Evolutionary conservation across 2,797 vertebrate species (phyloP).

Genomic region (Halcyon smyrnensis): DNA sequence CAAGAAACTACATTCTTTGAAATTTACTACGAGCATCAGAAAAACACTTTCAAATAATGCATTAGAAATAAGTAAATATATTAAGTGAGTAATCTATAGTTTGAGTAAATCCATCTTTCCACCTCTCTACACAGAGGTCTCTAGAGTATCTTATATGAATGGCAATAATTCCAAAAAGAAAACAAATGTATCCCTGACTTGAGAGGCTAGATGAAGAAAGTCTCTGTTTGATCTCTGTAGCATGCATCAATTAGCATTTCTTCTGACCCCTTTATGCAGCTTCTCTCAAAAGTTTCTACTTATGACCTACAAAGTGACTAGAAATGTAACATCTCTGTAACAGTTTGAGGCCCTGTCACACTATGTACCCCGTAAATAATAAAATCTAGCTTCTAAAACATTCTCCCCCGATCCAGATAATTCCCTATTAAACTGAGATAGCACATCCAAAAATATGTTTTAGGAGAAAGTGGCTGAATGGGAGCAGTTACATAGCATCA

Average conservation of each 20-base stretch:
- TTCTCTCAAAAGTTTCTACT: not conserved
- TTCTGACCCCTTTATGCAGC: not conserved
- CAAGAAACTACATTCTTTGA: not conserved
- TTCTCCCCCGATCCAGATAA: not conserved
- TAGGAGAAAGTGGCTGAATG: not conserved
- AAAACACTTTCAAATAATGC: not conserved
- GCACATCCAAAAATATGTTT: not conserved
- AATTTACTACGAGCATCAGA: not conserved
- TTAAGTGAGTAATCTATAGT: not conserved
- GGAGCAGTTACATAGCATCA: not conserved
- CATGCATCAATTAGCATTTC: not conserved
- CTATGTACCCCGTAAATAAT: not conserved
- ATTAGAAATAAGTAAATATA: constrained; percentile 38
- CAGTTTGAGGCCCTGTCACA: not conserved
- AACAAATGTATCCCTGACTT: not conserved
- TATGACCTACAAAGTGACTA: not conserved
- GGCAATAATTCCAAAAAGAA: not conserved
- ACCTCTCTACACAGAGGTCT: not conserved
- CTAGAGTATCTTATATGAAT: not conserved
- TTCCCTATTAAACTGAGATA: not conserved
- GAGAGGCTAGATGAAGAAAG: not conserved
- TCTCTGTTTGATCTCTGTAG: not conserved
- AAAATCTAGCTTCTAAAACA: not conserved
- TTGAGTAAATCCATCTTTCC: not conserved
- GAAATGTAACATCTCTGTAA: not conserved